A percentile compares a stretch with the other conserved stretches of the same genome.
Evolutionary conservation across 2,797 vertebrate genomes (phyloP).

Genomic region (Rhinichthys osculus): DNA sequence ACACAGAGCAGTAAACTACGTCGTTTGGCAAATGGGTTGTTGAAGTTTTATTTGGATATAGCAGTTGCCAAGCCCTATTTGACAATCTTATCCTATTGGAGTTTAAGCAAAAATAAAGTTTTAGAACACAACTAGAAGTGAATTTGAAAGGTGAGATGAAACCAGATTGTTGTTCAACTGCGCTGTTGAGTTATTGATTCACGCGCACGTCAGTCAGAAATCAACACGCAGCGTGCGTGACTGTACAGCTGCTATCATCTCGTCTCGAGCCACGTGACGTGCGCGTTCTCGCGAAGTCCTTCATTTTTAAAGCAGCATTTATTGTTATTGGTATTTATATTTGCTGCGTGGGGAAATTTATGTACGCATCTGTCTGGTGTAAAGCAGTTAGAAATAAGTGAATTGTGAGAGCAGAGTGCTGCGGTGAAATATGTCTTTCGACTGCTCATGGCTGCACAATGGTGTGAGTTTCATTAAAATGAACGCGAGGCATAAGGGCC

Average conservation of each 20-base stretch:
- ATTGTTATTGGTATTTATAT: conserved; percentile 60
- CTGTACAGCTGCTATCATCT: neutral
- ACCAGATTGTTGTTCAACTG: neutral
- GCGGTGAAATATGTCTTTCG: conserved; percentile 51
- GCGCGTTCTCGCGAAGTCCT: conserved; percentile 36
- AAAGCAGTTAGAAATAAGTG: conserved; percentile 53
- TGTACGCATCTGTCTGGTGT: conserved; percentile 37
- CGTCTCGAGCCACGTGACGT: neutral
- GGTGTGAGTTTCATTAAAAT: conserved; percentile 47
- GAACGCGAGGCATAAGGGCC: conserved; percentile 42
- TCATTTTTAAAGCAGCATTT: conserved; percentile 51
- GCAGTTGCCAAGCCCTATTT: conserved; percentile 6
- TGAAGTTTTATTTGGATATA: conserved; percentile 31
- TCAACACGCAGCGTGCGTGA: neutral
- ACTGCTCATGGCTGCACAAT: conserved; percentile 49
- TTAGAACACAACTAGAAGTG: neutral
- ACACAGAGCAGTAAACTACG: conserved; percentile 21
- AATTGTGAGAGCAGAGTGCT: conserved; percentile 48
- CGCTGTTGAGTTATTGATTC: conserved; percentile 13
- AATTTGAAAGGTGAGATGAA: conserved; percentile 9
- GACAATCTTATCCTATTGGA: conserved; percentile 12
- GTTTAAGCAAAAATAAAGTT: conserved; percentile 8
- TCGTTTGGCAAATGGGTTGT: conserved; percentile 6
- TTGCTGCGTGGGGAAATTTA: conserved; percentile 46
- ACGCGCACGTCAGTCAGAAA: neutral